A percentile compares a stretch with the other conserved stretches of the same genome.
phyloP scores from a whole-genome alignment of 2,888 invertebrate genomes.

The Steinernema carpocapsae region DNA sequence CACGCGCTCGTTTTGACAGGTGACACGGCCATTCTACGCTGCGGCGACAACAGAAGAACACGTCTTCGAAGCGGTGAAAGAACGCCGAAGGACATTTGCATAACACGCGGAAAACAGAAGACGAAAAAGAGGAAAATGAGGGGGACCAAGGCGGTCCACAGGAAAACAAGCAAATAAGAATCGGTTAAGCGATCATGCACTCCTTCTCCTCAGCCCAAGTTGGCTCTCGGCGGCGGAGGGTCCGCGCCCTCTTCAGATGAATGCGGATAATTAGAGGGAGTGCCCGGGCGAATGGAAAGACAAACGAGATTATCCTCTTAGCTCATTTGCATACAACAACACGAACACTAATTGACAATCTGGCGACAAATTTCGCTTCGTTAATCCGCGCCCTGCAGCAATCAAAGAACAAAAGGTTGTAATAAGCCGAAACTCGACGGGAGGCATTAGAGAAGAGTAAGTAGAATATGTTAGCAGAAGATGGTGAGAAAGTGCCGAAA shows the following conservation, averaged over 20 bases:
- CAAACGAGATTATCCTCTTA: constrained; percentile 32
- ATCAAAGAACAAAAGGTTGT: constrained; percentile 10
- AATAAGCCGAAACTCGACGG: not conserved
- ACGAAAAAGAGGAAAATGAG: not conserved
- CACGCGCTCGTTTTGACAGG: constrained; percentile 28
- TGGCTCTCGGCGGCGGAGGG: not conserved
- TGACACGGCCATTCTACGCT: constrained; percentile 4
- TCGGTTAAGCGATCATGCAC: too few relatives aligned
- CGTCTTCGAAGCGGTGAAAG: not conserved
- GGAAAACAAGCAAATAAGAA: not conserved
- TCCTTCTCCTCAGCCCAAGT: too few relatives aligned
- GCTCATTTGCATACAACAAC: constrained; percentile 34
- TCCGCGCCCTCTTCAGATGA: constrained; percentile 12
- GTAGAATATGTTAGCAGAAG: too few relatives aligned
- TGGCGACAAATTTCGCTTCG: constrained; percentile 32
- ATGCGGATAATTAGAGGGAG: constrained; percentile 32
- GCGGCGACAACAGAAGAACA: too few relatives aligned
- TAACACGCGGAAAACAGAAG: not conserved
- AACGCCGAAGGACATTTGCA: constrained; percentile 4
- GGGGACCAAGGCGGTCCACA: not conserved
- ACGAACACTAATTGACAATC: constrained; percentile 30
- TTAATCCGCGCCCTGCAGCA: constrained; percentile 2
- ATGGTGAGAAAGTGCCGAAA: too few relatives aligned
- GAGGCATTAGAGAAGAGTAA: not conserved
- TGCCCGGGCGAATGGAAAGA: constrained; percentile 25